These are phyloP conservation scores for Tachuris rubrigastra DNA, from an alignment of 2,113 vertebrate genomes.

Conservation along the genomic window DNA sequence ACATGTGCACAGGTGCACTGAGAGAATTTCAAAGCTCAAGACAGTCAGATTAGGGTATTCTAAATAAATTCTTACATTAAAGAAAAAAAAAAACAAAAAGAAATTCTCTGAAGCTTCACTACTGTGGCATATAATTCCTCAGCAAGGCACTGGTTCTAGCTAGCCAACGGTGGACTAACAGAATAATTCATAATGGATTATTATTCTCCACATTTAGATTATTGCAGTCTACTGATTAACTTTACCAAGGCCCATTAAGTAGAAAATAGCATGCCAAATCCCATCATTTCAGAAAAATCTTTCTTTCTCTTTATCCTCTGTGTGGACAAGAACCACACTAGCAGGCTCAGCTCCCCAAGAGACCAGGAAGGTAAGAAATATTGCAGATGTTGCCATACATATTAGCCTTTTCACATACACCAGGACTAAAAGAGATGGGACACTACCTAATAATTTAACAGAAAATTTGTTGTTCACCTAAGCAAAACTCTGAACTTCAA, in stretches of 20 bases:
- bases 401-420: accelerated
- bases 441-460: background rate
- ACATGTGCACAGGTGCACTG: accelerated
- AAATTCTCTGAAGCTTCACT: background rate
- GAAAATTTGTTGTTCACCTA: background rate
- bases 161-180: background rate
- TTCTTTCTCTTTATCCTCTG: background rate
- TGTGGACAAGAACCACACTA: background rate
- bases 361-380: background rate
- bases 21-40: background rate
- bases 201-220: background rate
- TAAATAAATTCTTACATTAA: background rate
- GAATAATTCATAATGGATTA: background rate
- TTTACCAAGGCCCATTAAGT: background rate
- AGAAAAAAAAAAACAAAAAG: background rate
- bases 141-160: background rate
- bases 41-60: background rate
- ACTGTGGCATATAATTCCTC: background rate
- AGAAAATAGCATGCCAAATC: background rate
- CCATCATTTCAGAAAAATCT: background rate
- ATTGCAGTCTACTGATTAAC: background rate
- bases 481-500: background rate
- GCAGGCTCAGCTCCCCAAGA: background rate
- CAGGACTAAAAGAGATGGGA: background rate
- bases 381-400: accelerated